These are phyloP conservation scores for Acromyrmex echinatior DNA, from an alignment of 1,140 invertebrate genomes.

Conservation along the genomic window DNA sequence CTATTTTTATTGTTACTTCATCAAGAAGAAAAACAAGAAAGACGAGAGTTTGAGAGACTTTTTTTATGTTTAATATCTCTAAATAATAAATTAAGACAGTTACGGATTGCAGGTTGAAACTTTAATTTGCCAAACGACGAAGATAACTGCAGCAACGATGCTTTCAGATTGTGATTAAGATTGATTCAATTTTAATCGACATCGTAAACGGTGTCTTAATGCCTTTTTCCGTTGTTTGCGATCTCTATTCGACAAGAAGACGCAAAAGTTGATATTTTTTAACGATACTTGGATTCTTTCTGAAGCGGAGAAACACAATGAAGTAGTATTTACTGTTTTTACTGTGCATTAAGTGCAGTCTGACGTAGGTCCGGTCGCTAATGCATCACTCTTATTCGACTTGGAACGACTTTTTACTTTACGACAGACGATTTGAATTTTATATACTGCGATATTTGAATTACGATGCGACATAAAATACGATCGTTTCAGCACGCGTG, in stretches of 20 bases:
- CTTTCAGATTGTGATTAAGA: slow-evolving; percentile 18
- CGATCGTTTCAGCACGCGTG: slow-evolving; percentile 8
- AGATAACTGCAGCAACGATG: neutral
- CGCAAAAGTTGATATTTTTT: slow-evolving; percentile 36
- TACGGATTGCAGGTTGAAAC: neutral
- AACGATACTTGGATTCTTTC: slow-evolving; percentile 51
- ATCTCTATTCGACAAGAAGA: neutral
- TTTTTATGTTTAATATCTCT: slow-evolving; percentile 9
- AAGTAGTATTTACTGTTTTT: slow-evolving; percentile 57
- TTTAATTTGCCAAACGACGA: slow-evolving; percentile 10
- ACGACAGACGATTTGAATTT: slow-evolving; percentile 70
- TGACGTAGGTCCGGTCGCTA: slow-evolving; percentile 53
- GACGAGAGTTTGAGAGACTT: neutral
- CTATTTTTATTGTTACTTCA: neutral
- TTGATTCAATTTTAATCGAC: slow-evolving; percentile 41
- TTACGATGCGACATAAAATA: slow-evolving; percentile 66
- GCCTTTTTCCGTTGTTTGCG: slow-evolving; percentile 21
- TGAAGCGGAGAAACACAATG: slow-evolving; percentile 34
- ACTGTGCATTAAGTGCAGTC: slow-evolving; percentile 58
- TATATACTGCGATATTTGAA: slow-evolving; percentile 71
- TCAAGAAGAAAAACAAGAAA: slow-evolving; percentile 1
- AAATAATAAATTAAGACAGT: slow-evolving; percentile 15
- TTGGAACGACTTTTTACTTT: slow-evolving; percentile 71
- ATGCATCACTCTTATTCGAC: slow-evolving; percentile 64
- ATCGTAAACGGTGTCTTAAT: slow-evolving; percentile 11